Evolutionary conservation across 2,797 vertebrate genomes (phyloP).

Genomic region (Adelosebastes latens): DNA sequence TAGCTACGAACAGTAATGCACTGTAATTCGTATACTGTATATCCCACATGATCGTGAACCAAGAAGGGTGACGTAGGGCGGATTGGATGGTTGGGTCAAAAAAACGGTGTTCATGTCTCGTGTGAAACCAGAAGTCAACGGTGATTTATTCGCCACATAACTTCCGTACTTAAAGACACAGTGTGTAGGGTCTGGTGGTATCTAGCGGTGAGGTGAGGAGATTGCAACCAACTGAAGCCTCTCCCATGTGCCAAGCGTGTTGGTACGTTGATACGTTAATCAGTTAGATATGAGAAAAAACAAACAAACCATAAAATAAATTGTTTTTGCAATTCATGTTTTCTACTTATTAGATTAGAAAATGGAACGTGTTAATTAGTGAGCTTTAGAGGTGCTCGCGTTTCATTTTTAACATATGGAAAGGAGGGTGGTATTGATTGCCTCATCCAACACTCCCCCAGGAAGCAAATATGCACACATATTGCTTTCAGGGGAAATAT

Average conservation of each 20-base stretch:
- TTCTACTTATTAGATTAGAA: neutral
- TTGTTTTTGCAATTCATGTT: neutral
- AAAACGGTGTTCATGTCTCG: too few species aligned
- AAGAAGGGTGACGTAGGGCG: too few species aligned
- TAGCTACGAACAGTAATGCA: neutral
- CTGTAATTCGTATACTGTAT: neutral
- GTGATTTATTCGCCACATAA: neutral
- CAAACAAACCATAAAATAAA: neutral
- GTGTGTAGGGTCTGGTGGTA: too few species aligned
- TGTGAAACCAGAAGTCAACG: neutral
- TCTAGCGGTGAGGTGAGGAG: too few species aligned
- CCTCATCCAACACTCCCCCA: too few species aligned
- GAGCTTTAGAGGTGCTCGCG: neutral
- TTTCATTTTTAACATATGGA: too few species aligned
- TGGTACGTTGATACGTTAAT: too few species aligned
- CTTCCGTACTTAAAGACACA: neutral
- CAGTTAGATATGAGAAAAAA: neutral
- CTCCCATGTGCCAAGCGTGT: rapidly evolving
- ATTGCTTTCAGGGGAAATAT: neutral
- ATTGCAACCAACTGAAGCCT: too few species aligned
- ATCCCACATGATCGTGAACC: neutral
- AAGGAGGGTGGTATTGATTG: too few species aligned
- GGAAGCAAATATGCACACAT: neutral
- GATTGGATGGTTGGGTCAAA: neutral
- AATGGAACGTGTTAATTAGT: neutral